Evolutionary conservation across 1,140 invertebrate species (phyloP).

Genomic region (Lerema accius): DNA sequence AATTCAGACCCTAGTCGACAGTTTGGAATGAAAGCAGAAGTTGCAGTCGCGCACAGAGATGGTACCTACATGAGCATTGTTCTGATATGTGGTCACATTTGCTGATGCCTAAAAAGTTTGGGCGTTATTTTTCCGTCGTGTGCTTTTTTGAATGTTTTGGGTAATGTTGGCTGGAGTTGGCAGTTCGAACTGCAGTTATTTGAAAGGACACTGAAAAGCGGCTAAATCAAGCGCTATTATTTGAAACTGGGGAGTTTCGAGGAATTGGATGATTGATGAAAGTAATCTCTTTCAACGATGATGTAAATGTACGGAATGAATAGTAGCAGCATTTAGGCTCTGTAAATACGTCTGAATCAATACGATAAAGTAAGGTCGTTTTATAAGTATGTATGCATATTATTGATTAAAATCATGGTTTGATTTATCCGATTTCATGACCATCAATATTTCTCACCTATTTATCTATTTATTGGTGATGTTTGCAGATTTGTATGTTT

Average conservation of each 20-base stretch:
- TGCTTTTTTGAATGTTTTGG: conserved; percentile 7
- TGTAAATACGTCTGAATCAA: no score
- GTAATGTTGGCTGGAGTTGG: conserved; percentile 11
- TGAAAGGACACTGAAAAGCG: conserved; percentile 4
- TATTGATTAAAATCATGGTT: no score
- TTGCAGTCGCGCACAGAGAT: conserved; percentile 8
- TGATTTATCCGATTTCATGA: no score
- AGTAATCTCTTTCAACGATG: neutral
- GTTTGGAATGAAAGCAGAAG: conserved; percentile 11
- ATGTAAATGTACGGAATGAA: neutral
- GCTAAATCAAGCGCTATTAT: neutral
- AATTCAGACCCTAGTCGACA: conserved; percentile 14
- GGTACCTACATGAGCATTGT: conserved; percentile 21
- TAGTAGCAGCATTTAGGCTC: neutral
- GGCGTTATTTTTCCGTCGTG: conserved; percentile 5
- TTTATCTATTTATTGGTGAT: no score
- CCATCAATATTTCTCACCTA: no score
- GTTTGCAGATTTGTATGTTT: no score
- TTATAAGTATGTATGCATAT: no score
- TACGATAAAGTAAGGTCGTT: no score
- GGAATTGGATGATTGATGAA: neutral
- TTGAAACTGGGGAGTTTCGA: conserved; percentile 1
- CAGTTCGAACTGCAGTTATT: conserved; percentile 6
- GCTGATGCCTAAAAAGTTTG: conserved; percentile 27
- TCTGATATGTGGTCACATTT: conserved; percentile 23